phyloP scores from a whole-genome alignment of 2,888 invertebrate species.

The Blera fallax region DNA sequence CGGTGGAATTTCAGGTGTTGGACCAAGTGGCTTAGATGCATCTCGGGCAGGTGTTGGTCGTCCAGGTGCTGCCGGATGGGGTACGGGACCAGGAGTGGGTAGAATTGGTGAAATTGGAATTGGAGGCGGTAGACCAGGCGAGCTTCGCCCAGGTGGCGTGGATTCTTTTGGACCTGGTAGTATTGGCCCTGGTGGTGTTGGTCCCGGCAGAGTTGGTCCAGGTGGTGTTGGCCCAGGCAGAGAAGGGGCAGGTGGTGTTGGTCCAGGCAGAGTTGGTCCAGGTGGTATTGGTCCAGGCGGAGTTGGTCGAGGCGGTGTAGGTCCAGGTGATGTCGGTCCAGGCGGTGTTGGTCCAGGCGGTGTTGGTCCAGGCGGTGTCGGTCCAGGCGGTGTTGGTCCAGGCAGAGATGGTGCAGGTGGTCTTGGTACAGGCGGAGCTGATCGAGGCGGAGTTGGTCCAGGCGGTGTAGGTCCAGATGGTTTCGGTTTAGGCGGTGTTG shows the following conservation, averaged over 20 bases:
- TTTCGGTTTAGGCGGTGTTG: slow-evolving; percentile 28
- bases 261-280: slow-evolving; percentile 45
- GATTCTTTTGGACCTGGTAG: slow-evolving; percentile 33
- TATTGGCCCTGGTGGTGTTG: slow-evolving; percentile 24
- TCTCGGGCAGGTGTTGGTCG: slow-evolving; percentile 24
- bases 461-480: slow-evolving; percentile 35
- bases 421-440: slow-evolving; percentile 36
- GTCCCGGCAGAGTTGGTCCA: slow-evolving; percentile 40
- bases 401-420: slow-evolving; percentile 31
- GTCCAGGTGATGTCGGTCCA: slow-evolving; percentile 20
- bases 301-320: slow-evolving; percentile 22
- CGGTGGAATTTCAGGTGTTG: slow-evolving; percentile 20
- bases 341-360: slow-evolving; percentile 19
- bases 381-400: slow-evolving; percentile 27
- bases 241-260: slow-evolving; percentile 34
- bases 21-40: slow-evolving; percentile 5
- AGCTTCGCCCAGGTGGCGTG: slow-evolving; percentile 35
- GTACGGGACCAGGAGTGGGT: slow-evolving; percentile 1
- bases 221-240: slow-evolving; percentile 46
- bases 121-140: slow-evolving; percentile 35
- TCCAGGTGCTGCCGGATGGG: neutral
- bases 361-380: slow-evolving; percentile 28
- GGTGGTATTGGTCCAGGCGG: slow-evolving; percentile 44
- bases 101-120: slow-evolving; percentile 21
- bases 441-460: neutral